A percentile compares a stretch with the other conserved stretches of the same genome.
Conservation (phyloP, 2,113 vertebrate species). For the Mesembrinibis cayennensis region DNA sequence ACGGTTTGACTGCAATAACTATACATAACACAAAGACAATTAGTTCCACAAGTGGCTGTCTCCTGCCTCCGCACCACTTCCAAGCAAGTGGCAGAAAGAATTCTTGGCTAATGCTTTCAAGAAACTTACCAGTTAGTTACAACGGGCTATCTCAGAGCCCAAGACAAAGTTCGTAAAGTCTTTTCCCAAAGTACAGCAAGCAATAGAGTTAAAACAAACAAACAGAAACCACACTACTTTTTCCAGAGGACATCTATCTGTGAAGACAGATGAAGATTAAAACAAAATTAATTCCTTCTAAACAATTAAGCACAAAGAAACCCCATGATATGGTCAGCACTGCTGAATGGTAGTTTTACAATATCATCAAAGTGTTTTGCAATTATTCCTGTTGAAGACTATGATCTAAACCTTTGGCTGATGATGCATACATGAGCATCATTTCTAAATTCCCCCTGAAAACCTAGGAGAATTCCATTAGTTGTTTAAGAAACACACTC, state of each 20-base stretch:
- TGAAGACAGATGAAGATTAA: not conserved
- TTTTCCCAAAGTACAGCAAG: not conserved
- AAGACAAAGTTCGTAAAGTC: not conserved
- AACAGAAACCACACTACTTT: not conserved
- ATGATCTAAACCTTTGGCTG: not conserved
- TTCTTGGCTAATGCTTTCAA: not conserved
- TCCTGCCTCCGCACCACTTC: not conserved
- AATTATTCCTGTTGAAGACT: not conserved
- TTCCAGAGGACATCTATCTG: not conserved
- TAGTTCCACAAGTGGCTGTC: not conserved
- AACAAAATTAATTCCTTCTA: not conserved
- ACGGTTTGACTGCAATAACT: not conserved
- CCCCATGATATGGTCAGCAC: not conserved
- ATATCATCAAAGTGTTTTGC: not conserved
- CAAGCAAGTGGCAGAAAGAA: not conserved
- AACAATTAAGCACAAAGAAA: not conserved
- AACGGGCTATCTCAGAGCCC: not conserved
- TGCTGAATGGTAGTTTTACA: not conserved
- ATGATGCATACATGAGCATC: not conserved
- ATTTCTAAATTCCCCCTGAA: not conserved
- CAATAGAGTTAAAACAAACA: not conserved
- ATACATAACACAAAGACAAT: not conserved
- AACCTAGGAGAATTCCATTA: not conserved
- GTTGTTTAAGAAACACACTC: not conserved
- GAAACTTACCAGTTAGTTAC: not conserved